Evolutionary conservation across 2,113 vertebrate genomes (phyloP).

Genomic region (Brienomyrus longianalis): DNA sequence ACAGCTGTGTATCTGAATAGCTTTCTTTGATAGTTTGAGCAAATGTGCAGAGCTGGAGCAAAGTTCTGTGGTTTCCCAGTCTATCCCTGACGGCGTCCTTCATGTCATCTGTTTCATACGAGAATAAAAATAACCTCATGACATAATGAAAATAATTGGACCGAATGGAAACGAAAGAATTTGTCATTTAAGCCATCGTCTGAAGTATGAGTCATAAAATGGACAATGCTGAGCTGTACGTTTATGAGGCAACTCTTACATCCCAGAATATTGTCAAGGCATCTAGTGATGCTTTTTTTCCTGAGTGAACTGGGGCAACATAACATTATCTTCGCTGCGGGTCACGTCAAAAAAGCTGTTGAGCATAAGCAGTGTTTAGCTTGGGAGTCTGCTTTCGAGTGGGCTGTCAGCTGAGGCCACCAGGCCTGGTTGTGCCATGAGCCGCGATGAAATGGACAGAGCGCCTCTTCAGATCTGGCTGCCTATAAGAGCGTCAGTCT

Average conservation of each 20-base stretch:
- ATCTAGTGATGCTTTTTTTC: not conserved
- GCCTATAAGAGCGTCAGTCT: not conserved
- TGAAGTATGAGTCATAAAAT: not conserved
- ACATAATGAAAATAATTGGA: not conserved
- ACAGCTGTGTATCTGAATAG: not conserved
- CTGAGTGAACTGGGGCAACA: not conserved
- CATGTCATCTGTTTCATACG: not conserved
- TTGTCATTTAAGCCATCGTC: not conserved
- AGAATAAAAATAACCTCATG: not conserved
- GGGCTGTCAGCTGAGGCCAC: slow-evolving; percentile 41
- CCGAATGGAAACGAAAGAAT: not conserved
- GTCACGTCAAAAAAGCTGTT: not conserved
- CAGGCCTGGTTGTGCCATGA: slow-evolving; percentile 23
- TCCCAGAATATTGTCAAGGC: not conserved
- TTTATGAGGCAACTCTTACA: not conserved
- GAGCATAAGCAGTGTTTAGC: not conserved
- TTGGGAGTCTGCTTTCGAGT: not conserved
- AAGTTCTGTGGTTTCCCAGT: not conserved
- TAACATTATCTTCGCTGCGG: not conserved
- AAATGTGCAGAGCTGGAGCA: not conserved
- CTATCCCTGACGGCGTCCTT: not conserved
- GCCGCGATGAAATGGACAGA: slow-evolving; percentile 38
- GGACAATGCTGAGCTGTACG: not conserved
- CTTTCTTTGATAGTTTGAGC: not conserved
- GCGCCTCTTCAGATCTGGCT: slow-evolving; percentile 35